Evolutionary conservation across 1,140 invertebrate genomes (phyloP).

Genomic region (Caenorhabditis remanei): DNA sequence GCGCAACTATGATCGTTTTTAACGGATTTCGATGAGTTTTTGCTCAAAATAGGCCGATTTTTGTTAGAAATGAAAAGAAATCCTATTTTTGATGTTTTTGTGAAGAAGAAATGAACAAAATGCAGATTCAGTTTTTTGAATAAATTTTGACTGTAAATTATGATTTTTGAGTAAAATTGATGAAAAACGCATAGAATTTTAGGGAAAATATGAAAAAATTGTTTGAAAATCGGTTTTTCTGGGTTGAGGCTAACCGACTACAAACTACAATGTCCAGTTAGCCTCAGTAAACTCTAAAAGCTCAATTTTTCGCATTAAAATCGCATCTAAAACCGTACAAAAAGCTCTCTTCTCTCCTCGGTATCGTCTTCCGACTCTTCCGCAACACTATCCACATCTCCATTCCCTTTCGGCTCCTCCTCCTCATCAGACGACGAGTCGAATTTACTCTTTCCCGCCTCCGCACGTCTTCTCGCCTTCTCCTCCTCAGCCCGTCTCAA

Average conservation of each 20-base stretch:
- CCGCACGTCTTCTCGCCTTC: constrained; percentile 38
- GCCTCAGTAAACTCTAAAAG: background rate
- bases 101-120: no score
- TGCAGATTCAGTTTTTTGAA: no score
- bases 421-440: constrained; percentile 41
- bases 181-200: no score
- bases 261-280: background rate
- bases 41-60: no score
- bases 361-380: constrained; percentile 2
- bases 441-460: constrained; percentile 60
- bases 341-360: constrained; percentile 43
- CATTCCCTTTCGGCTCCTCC: background rate
- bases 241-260: background rate
- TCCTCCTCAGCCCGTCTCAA: constrained; percentile 59
- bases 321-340: background rate
- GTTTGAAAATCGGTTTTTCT: no score
- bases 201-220: no score
- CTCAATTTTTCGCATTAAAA: background rate
- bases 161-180: no score
- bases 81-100: no score
- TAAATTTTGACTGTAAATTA: no score
- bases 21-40: no score
- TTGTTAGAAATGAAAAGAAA: no score
- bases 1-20: no score
- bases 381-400: background rate